A percentile compares a stretch with the other conserved stretches of the same genome.
Conservation (phyloP, 2,113 vertebrate genomes). For the Charina bottae region DNA sequence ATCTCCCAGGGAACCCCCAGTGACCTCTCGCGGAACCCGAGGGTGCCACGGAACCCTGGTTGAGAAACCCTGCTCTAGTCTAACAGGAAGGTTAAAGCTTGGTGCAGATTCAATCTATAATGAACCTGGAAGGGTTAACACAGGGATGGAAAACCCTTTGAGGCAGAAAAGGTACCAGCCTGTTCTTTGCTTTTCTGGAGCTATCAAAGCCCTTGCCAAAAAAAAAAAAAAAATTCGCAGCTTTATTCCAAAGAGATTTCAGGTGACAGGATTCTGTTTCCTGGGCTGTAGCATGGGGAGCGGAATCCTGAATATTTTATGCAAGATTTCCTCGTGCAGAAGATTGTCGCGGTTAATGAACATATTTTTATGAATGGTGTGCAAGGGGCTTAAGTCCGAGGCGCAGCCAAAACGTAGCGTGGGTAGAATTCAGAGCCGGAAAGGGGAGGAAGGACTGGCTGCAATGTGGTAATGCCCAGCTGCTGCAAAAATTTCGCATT, state of each 20-base stretch:
- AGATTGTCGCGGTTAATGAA: too few species aligned
- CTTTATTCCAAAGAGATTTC: not conserved
- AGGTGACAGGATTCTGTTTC: not conserved
- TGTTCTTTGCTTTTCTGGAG: not conserved
- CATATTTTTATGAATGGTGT: too few species aligned
- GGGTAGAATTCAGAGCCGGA: not conserved
- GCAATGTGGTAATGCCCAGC: too few species aligned
- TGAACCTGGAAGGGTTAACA: not conserved
- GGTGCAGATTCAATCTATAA: not conserved
- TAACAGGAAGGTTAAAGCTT: not conserved
- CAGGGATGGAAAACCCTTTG: too few species aligned
- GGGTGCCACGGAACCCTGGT: too few species aligned
- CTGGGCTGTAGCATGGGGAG: not conserved
- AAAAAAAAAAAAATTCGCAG: too few species aligned
- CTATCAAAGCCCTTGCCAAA: not conserved
- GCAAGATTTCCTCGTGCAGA: not conserved
- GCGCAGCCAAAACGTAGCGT: not conserved
- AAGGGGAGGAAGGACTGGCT: not conserved
- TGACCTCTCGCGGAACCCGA: too few species aligned
- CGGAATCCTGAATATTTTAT: not conserved
- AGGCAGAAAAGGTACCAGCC: too few species aligned
- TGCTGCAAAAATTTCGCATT: slow-evolving; percentile 46
- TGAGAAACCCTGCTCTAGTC: not conserved
- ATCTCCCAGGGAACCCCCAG: too few species aligned
- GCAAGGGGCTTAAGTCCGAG: not conserved